Evolutionary conservation across 2,888 invertebrate species (phyloP).

Genomic region (Caenorhabditis sp.): DNA sequence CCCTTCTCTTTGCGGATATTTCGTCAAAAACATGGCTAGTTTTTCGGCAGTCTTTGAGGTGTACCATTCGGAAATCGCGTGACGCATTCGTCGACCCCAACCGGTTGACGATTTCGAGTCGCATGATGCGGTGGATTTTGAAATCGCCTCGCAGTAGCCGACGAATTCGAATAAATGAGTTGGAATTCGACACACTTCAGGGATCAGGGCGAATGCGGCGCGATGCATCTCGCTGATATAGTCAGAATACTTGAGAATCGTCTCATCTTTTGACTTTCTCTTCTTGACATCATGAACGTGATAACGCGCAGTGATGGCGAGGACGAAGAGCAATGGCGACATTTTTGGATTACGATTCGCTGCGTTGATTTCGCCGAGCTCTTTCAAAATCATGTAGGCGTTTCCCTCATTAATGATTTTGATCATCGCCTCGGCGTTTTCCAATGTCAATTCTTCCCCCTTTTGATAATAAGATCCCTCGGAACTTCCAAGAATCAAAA

Average conservation of each 20-base stretch:
- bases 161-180: constrained; percentile 78
- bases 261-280: constrained; percentile 45
- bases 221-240: constrained; percentile 50
- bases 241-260: constrained; percentile 18
- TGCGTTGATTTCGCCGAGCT: constrained; percentile 68
- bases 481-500: constrained; percentile 71
- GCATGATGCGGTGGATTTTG: constrained; percentile 46
- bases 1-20: constrained; percentile 77
- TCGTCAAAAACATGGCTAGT: constrained; percentile 77
- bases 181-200: constrained; percentile 76
- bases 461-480: constrained; percentile 70
- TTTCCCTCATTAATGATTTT: constrained; percentile 69
- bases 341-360: constrained; percentile 71
- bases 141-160: constrained; percentile 75
- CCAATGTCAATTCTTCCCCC: constrained; percentile 67
- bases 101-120: constrained; percentile 68
- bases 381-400: constrained; percentile 69
- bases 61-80: constrained; percentile 77
- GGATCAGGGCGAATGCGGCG: constrained; percentile 48
- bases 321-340: constrained; percentile 76
- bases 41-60: constrained; percentile 76
- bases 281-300: constrained; percentile 56
- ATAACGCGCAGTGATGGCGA: constrained; percentile 76
- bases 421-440: constrained; percentile 69
- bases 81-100: constrained; percentile 78